Evolutionary conservation across 2,888 invertebrate genomes (phyloP).

Genomic region (Helleia helle): DNA sequence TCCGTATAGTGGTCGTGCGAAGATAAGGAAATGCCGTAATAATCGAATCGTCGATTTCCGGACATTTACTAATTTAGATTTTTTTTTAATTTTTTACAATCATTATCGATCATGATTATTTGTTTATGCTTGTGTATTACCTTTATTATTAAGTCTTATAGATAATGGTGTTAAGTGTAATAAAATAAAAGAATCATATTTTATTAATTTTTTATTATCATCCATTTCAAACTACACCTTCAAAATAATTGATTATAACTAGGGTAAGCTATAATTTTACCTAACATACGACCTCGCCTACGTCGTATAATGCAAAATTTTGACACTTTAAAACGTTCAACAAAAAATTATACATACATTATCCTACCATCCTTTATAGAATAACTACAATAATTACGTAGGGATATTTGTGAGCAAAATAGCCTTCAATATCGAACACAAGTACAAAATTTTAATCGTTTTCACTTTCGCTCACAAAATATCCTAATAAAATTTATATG

Average conservation of each 20-base stretch:
- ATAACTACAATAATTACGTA: conserved; percentile 42
- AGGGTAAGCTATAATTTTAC: conserved; percentile 69
- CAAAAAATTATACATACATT: conserved; percentile 38
- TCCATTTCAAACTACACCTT: conserved; percentile 72
- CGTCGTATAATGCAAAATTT: conserved; percentile 49
- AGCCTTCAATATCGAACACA: not conserved
- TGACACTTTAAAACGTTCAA: conserved; percentile 62
- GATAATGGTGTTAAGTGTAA: not conserved
- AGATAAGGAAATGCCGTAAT: too few relatives aligned
- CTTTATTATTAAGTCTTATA: too few relatives aligned
- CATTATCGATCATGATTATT: too few relatives aligned
- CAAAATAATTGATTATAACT: conserved; percentile 71
- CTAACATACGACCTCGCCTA: conserved; percentile 56
- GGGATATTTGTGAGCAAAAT: conserved; percentile 11
- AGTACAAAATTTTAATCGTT: not conserved
- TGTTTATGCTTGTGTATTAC: too few relatives aligned
- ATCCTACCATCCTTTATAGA: conserved; percentile 54
- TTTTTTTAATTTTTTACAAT: too few relatives aligned
- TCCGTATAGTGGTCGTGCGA: too few relatives aligned
- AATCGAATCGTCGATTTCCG: too few relatives aligned
- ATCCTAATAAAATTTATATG: conserved; percentile 29
- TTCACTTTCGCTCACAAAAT: not conserved
- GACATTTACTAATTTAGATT: too few relatives aligned
- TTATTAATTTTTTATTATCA: conserved; percentile 63
- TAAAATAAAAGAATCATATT: conserved; percentile 26